Evolutionary conservation across 2,797 vertebrate genomes (phyloP).

Genomic region (Siniperca undulata): DNA sequence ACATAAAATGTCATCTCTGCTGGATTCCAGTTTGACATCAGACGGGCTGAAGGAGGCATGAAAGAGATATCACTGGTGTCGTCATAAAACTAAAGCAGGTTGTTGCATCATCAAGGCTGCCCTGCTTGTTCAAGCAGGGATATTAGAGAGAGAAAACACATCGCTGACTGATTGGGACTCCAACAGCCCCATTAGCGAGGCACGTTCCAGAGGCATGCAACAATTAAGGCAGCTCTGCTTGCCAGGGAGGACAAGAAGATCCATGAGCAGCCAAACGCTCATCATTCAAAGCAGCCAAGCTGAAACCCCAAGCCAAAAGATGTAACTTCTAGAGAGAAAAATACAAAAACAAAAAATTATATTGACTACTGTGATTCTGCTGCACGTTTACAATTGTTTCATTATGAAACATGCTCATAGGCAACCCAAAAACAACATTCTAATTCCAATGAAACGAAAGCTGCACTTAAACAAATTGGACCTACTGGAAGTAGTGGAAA

Average conservation of each 20-base stretch:
- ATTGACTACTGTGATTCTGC: slow-evolving; percentile 35
- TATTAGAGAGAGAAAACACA: slow-evolving; percentile 47
- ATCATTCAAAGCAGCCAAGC: slow-evolving; percentile 66
- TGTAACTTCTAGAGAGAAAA: slow-evolving; percentile 49
- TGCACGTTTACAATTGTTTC: slow-evolving; percentile 40
- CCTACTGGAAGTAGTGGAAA: not conserved
- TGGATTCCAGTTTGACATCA: slow-evolving; percentile 67
- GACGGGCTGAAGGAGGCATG: slow-evolving; percentile 43
- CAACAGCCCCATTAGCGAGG: slow-evolving; percentile 66
- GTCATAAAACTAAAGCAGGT: slow-evolving; percentile 50
- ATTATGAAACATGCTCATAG: slow-evolving; percentile 36
- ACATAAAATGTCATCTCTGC: slow-evolving; percentile 57
- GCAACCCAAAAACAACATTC: slow-evolving; percentile 12
- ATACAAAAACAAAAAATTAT: slow-evolving; percentile 38
- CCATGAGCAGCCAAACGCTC: slow-evolving; percentile 60
- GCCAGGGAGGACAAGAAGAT: slow-evolving; percentile 67
- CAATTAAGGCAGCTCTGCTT: slow-evolving; percentile 67
- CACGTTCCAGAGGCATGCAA: slow-evolving; percentile 72
- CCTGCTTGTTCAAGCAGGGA: slow-evolving; percentile 48
- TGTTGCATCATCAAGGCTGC: slow-evolving; percentile 65
- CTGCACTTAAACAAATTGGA: slow-evolving; percentile 31
- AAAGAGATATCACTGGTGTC: slow-evolving; percentile 57
- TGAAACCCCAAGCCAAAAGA: slow-evolving; percentile 61
- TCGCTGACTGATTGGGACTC: slow-evolving; percentile 59
- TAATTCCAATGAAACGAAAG: slow-evolving; percentile 24